These are phyloP conservation scores for Thamnophis sirtalis DNA, from an alignment of 2,113 vertebrate genomes.

Conservation along the genomic window DNA sequence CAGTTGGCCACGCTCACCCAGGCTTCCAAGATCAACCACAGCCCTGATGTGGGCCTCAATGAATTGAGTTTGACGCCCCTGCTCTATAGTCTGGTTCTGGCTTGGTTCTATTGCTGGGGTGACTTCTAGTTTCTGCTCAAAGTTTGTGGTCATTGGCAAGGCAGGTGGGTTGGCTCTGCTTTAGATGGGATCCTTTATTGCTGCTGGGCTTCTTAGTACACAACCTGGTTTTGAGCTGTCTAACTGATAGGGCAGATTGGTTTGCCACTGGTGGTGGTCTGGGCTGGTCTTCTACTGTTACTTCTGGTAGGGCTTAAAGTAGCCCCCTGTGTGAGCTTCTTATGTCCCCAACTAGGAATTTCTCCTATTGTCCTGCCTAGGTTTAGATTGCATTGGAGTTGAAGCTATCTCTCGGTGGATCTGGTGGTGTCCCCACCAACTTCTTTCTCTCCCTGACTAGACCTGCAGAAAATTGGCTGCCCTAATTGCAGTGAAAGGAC, in stretches of 20 bases:
- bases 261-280: neutral
- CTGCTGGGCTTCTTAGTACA: neutral
- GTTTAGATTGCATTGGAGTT: neutral
- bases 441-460: neutral
- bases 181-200: neutral
- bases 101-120: neutral
- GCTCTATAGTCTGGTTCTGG: neutral
- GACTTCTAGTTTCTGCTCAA: neutral
- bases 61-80: too few relatives aligned
- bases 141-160: neutral
- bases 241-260: neutral
- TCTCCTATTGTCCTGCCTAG: neutral
- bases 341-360: neutral
- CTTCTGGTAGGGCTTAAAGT: neutral
- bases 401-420: neutral
- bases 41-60: too few relatives aligned
- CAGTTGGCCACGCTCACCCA: too few relatives aligned
- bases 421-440: neutral
- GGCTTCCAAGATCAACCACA: too few relatives aligned
- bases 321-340: neutral
- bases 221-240: neutral
- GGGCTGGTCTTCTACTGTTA: neutral
- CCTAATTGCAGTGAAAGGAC: neutral
- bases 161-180: neutral
- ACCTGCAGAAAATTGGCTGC: neutral